Evolutionary conservation across 23 tunicate genomes (phyloP).

Genomic region (Ascidia mentula): DNA sequence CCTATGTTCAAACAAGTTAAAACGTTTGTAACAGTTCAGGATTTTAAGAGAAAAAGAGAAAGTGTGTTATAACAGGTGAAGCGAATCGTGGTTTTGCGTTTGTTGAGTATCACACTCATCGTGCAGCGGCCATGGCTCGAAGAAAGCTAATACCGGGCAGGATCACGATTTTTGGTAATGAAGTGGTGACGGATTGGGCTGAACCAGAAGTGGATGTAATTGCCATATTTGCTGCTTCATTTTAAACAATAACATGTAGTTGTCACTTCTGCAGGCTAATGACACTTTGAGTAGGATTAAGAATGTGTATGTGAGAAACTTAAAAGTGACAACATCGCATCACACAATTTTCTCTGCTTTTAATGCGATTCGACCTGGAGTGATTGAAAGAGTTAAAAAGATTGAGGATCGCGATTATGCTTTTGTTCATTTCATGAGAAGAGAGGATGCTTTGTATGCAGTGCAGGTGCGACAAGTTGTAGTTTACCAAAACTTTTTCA

Average conservation of each 20-base stretch:
- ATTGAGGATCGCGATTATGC: constrained; percentile 96
- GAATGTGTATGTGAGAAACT: constrained; percentile 91
- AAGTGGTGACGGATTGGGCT: constrained; percentile 97
- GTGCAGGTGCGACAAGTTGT: no score
- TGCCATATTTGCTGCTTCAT: neutral
- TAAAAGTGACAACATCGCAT: constrained; percentile 75
- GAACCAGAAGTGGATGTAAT: constrained; percentile 98
- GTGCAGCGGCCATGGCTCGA: constrained; percentile 97
- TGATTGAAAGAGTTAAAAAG: constrained; percentile 93
- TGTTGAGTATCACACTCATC: constrained; percentile 88
- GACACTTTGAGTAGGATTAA: constrained; percentile 75
- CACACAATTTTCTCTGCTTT: constrained; percentile 62
- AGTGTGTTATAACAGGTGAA: constrained; percentile 65
- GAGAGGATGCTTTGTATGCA: constrained; percentile 93
- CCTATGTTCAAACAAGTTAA: no score
- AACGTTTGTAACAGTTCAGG: no score
- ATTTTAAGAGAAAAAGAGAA: no score
- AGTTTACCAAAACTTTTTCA: no score
- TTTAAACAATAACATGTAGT: neutral
- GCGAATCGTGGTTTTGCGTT: constrained; percentile 92
- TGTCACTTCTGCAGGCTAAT: constrained; percentile 49
- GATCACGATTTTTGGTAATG: constrained; percentile 94
- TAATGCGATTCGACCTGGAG: constrained; percentile 79
- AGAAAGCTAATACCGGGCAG: constrained; percentile 88
- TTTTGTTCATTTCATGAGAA: constrained; percentile 84